Evolutionary conservation across 1,140 invertebrate genomes (phyloP).

Genomic region (Apis cerana): DNA sequence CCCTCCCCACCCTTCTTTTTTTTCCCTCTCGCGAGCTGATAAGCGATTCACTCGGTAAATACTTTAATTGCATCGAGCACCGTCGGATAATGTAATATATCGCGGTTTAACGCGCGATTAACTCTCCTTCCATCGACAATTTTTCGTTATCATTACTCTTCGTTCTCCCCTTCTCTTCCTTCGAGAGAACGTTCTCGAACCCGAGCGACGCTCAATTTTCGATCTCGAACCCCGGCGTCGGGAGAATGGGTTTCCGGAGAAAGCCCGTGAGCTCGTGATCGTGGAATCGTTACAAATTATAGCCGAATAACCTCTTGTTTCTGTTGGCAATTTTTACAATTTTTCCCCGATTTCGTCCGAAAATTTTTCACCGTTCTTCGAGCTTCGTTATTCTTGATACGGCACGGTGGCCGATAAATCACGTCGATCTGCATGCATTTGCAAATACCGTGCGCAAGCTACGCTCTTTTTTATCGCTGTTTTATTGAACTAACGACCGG

Average conservation of each 20-base stretch:
- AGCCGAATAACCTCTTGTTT: not conserved
- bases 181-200: not conserved
- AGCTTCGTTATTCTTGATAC: not conserved
- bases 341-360: too few species aligned
- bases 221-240: not conserved
- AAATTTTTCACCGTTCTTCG: not conserved
- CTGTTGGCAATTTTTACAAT: too few species aligned
- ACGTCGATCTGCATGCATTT: conserved; percentile 54
- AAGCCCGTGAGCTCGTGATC: not conserved
- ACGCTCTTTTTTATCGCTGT: conserved; percentile 15
- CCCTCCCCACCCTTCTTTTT: not conserved
- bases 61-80: conserved; percentile 59
- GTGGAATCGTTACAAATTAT: not conserved
- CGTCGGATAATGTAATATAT: conserved; percentile 44
- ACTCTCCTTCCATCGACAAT: not conserved
- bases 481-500: conserved; percentile 35
- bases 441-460: conserved; percentile 47
- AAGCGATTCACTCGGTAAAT: conserved; percentile 63
- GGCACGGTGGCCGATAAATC: conserved; percentile 27
- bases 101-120: not conserved
- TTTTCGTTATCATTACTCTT: not conserved
- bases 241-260: not conserved
- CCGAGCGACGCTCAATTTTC: not conserved
- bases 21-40: conserved; percentile 38
- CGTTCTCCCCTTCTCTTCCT: not conserved